Percentiles rank a stretch among this genome's conserved stretches.
Conservation (phyloP, 2,888 invertebrate species). For the Pyrochroa serraticornis region DNA sequence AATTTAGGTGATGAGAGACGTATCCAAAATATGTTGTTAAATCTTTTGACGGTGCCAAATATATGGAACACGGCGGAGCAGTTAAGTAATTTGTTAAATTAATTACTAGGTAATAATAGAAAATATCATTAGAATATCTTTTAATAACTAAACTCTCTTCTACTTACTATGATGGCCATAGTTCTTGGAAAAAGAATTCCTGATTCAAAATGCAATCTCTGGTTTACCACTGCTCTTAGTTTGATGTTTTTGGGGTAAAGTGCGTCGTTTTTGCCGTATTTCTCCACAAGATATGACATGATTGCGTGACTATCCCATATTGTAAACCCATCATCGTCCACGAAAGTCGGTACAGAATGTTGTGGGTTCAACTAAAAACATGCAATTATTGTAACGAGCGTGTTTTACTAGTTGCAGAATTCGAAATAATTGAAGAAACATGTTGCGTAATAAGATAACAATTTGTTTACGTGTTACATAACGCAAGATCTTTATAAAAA, state of each 20-base stretch:
- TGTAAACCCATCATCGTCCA: slow-evolving; percentile 62
- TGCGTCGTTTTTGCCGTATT: slow-evolving; percentile 62
- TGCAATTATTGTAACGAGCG: background rate
- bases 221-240: slow-evolving; percentile 61
- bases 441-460: background rate
- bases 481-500: background rate
- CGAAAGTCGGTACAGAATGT: slow-evolving; percentile 68
- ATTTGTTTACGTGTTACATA: background rate
- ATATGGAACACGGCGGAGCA: no score
- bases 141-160: no score
- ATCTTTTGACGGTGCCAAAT: no score
- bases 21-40: no score
- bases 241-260: slow-evolving; percentile 63
- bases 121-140: no score
- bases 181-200: slow-evolving; percentile 43
- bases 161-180: no score
- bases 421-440: background rate
- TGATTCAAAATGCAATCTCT: slow-evolving; percentile 63
- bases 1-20: no score
- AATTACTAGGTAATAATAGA: no score
- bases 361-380: slow-evolving; percentile 67
- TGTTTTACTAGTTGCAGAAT: background rate
- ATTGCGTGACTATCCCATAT: slow-evolving; percentile 73
- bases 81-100: no score
- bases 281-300: slow-evolving; percentile 65